phyloP scores from a whole-genome alignment of 2,797 vertebrate species.

The Cossypha niveicapilla region DNA sequence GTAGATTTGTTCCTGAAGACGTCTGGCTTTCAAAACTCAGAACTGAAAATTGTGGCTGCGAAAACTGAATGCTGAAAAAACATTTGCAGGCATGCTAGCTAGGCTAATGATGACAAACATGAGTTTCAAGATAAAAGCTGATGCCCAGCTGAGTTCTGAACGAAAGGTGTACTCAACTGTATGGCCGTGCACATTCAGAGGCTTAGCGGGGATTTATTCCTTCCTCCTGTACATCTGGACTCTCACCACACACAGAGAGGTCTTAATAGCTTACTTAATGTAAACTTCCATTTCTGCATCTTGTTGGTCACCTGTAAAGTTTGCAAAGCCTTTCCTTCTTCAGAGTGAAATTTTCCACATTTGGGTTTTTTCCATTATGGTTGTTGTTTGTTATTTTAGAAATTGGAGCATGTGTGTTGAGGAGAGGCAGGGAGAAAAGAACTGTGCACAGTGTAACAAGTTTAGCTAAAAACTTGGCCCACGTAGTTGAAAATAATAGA shows the following conservation, averaged over 20 bases:
- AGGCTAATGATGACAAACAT: neutral
- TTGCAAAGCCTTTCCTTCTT: constrained; percentile 6
- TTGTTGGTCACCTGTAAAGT: neutral
- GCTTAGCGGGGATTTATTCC: neutral
- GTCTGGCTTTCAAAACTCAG: neutral
- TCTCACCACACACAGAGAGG: neutral
- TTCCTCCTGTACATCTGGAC: neutral
- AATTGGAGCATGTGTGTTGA: neutral
- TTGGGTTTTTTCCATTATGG: neutral
- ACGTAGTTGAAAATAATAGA: neutral
- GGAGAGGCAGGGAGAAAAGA: neutral
- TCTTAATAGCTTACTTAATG: neutral
- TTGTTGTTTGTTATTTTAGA: constrained; percentile 14
- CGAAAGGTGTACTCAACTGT: neutral
- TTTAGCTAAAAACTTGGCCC: neutral
- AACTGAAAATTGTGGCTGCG: neutral
- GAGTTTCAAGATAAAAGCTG: neutral
- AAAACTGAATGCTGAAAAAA: neutral
- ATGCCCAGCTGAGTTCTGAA: neutral
- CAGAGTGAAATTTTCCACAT: constrained; percentile 12
- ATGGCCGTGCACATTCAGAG: neutral
- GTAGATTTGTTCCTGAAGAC: neutral
- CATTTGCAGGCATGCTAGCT: neutral
- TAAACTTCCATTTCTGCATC: neutral
- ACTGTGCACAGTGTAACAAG: neutral